Base-by-base conservation (phyloP, 2,113 vertebrate species). In the Leucopsar rothschildi region DNA sequence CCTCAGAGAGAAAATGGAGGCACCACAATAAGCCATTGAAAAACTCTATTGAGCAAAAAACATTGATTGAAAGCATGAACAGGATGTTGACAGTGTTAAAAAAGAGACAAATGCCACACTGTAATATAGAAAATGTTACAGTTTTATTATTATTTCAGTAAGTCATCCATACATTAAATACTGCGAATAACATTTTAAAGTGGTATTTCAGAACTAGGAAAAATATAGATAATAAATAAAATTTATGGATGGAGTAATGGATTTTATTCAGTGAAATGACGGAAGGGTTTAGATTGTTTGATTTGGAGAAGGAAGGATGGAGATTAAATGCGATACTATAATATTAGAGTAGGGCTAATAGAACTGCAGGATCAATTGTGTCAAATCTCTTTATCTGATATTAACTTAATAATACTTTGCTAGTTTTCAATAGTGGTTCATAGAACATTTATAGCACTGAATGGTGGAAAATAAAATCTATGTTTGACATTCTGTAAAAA, bases 361-460 rank as follows among this genome's bases (percentile, higher is more conserved):
- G 50, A 80, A 90, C 45, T 75, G 22, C 22, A 65, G 52, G 47
- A 87, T 90, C 80, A 85, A 63, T 89, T 94, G 50, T 88, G 72
- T 87, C 39, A 91, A 80, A 93, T 57, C 47, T 84, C n/a, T 85
- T 66, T 90, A 80, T 80, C 92, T 93, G 77, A 80, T 94, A 56
- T 8, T 82, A 86, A 65, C 33, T 42, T 63, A 69, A 85, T 61
- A 69, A 70, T 49, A 45, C 4, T 95, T 85, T 93, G 53, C 81
- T 95, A 73, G 11, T 78, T 90, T 91, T 95, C 44, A 61, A 2
- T 55, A 15, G 21, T 53, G 31, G n/a, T 71, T 94, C 63, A 82
- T 37, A 57, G 50, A 64, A 55, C 18, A 65, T 88, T 72, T 95
- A n/a, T 53, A 76, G 18, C 19, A 57, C 14, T 53, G 55, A 56